Evolutionary conservation across 1,140 invertebrate genomes (phyloP).

Genomic region (Meloidogyne hapla): DNA sequence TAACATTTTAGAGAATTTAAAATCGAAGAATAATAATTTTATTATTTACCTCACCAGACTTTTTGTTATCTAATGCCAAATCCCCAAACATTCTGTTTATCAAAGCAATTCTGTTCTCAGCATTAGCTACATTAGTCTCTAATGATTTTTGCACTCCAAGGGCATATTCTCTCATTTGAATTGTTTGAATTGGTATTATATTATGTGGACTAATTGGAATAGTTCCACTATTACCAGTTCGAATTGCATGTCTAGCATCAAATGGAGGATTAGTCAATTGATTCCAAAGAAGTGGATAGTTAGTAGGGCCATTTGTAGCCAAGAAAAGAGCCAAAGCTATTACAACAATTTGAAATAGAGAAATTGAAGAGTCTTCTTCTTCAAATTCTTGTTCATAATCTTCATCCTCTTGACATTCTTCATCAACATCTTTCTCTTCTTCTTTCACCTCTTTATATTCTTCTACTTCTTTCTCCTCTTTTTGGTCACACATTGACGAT

Average conservation of each 20-base stretch:
- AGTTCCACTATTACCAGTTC: neutral
- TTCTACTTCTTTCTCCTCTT: neutral
- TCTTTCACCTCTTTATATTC: neutral
- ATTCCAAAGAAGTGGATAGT: conserved; percentile 15
- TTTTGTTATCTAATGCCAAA: neutral
- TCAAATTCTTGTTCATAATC: neutral
- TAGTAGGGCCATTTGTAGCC: conserved; percentile 21
- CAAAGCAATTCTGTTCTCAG: neutral
- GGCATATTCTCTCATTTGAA: neutral
- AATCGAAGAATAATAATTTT: no score
- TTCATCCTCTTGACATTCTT: conserved; percentile 1
- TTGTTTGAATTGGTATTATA: neutral
- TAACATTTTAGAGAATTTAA: neutral
- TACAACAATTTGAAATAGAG: conserved; percentile 12
- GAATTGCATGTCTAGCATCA: conserved; percentile 23
- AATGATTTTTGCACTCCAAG: neutral
- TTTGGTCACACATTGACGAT: neutral
- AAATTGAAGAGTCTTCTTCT: neutral
- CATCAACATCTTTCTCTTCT: neutral
- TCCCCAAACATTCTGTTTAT: neutral
- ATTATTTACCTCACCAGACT: neutral
- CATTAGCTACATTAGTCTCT: neutral
- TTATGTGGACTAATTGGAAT: neutral
- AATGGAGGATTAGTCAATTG: conserved; percentile 15
- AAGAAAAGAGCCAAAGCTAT: conserved; percentile 20